Conservation (phyloP, 1,140 invertebrate species). For the Agrilus planipennis region DNA sequence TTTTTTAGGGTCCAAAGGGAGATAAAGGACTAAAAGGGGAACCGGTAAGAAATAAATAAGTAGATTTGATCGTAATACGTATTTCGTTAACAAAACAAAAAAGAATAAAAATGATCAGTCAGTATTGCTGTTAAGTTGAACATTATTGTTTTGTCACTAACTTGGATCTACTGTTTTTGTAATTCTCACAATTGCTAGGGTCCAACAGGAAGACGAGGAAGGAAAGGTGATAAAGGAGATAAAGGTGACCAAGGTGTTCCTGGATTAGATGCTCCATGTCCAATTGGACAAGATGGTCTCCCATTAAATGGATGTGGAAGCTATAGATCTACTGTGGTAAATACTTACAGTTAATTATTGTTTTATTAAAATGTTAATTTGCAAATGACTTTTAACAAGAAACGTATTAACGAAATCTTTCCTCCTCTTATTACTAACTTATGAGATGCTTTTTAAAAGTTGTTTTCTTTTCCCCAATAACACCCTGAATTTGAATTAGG, state of each 20-base stretch:
- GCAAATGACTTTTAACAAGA: no score
- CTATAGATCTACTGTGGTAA: no score
- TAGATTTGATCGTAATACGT: no score
- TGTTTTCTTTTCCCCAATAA: no score
- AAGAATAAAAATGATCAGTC: no score
- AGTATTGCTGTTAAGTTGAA: no score
- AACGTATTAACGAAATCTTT: no score
- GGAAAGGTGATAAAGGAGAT: conserved; percentile 80
- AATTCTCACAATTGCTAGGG: conserved; percentile 45
- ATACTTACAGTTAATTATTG: no score
- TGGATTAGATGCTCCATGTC: conserved; percentile 93
- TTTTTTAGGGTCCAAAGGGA: conserved; percentile 68
- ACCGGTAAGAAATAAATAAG: conserved; percentile 66
- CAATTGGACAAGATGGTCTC: conserved; percentile 83
- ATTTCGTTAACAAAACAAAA: no score
- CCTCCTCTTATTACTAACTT: neutral
- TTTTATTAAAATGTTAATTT: no score
- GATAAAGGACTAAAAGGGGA: conserved; percentile 81
- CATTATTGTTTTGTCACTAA: neutral
- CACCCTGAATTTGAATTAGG: no score
- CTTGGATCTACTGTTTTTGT: neutral
- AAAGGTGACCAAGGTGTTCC: conserved; percentile 93
- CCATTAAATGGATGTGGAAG: conserved; percentile 90
- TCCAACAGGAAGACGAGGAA: conserved; percentile 73
- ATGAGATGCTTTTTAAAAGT: neutral